These are phyloP conservation scores for Gasteruption jaculator DNA, from an alignment of 2,888 invertebrate species.

Conservation along the genomic window DNA sequence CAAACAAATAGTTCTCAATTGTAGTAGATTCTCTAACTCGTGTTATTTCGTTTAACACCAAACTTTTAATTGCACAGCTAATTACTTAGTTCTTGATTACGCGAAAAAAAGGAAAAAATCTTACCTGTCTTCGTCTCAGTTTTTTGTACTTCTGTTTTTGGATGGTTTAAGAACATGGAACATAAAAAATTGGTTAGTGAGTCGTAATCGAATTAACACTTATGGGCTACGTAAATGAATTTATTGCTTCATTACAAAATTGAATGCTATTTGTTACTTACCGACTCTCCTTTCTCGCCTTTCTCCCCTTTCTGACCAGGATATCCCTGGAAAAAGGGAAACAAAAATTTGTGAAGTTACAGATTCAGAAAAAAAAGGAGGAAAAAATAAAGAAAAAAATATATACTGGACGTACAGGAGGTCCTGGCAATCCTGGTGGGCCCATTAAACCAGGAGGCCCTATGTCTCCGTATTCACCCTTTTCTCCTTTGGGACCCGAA, in stretches of 20 bases:
- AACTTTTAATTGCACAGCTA: too few relatives aligned
- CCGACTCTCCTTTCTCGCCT: conserved; percentile 90
- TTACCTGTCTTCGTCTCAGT: conserved; percentile 74
- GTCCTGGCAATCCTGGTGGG: conserved; percentile 73
- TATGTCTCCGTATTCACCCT: conserved; percentile 86
- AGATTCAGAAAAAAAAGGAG: background rate
- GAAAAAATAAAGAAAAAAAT: too few relatives aligned
- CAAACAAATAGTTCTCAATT: too few relatives aligned
- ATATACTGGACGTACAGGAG: conserved; percentile 51
- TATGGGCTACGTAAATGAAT: too few relatives aligned
- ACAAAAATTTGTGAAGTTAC: conserved; percentile 5
- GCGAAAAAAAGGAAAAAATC: conserved; percentile 21
- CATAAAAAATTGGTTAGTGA: too few relatives aligned
- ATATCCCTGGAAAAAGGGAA: conserved; percentile 59
- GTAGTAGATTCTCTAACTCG: too few relatives aligned
- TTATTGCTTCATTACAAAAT: too few relatives aligned
- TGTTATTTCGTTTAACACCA: too few relatives aligned
- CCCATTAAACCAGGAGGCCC: conserved; percentile 93
- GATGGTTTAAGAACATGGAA: too few relatives aligned
- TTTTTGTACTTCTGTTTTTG: conserved; percentile 85
- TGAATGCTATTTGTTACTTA: too few relatives aligned
- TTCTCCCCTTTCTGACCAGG: conserved; percentile 88
- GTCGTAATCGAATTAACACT: conserved; percentile 32
- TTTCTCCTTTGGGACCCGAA: conserved; percentile 81
- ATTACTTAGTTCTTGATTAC: background rate